Evolutionary conservation across 2,888 invertebrate species (phyloP).

Genomic region (Schizotus pectinicornis): DNA sequence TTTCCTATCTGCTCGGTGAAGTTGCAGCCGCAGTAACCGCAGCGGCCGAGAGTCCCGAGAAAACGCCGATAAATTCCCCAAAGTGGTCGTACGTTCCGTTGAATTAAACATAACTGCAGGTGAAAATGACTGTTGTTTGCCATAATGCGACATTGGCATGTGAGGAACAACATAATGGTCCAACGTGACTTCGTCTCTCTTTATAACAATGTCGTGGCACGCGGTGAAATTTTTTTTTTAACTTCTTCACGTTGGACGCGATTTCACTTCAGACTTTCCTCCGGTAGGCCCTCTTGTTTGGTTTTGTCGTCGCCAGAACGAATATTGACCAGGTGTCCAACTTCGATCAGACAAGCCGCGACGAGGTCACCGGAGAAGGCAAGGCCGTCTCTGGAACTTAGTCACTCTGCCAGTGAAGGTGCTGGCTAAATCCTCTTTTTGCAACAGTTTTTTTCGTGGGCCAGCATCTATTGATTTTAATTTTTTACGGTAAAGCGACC

Average conservation of each 20-base stretch:
- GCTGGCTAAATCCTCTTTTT: too few relatives aligned
- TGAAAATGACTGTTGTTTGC: constrained; percentile 7
- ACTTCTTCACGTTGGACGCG: too few relatives aligned
- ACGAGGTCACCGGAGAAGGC: constrained; percentile 16
- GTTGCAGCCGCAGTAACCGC: constrained; percentile 5
- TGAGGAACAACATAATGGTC: background rate
- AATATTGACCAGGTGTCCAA: constrained; percentile 7
- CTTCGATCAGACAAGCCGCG: constrained; percentile 2
- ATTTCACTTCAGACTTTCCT: constrained; percentile 2
- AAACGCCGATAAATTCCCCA: constrained; percentile 2
- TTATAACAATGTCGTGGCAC: constrained; percentile 2
- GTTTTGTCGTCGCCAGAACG: background rate
- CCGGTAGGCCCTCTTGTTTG: background rate
- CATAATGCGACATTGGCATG: constrained; percentile 16
- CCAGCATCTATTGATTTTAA: too few relatives aligned
- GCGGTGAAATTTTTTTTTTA: constrained; percentile 10
- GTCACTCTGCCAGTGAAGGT: constrained; percentile 10
- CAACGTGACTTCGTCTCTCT: background rate
- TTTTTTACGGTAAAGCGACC: too few relatives aligned
- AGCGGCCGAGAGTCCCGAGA: background rate
- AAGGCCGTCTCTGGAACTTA: constrained; percentile 21
- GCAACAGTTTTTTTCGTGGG: too few relatives aligned
- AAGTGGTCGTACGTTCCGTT: constrained; percentile 4
- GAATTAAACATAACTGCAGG: constrained; percentile 19
- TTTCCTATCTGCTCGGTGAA: background rate